Conservation (phyloP, 2,797 vertebrate species). For the Sphaeramia orbicularis region DNA sequence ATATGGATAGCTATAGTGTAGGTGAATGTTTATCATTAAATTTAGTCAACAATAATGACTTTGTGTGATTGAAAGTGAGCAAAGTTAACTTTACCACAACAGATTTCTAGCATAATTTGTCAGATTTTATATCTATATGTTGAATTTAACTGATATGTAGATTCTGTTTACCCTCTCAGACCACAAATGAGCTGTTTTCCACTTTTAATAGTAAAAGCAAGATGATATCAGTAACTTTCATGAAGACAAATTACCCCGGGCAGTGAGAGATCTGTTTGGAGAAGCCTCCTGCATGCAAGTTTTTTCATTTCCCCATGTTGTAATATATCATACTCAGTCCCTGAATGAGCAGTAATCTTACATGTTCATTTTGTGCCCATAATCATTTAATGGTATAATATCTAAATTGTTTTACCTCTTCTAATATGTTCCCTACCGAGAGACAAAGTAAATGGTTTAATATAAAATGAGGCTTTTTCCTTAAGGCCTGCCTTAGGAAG, state of each 20-base stretch:
- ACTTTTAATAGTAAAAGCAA: not conserved
- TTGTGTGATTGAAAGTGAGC: constrained; percentile 7
- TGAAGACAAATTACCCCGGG: constrained; percentile 11
- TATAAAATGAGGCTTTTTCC: constrained; percentile 24
- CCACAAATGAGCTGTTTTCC: constrained; percentile 17
- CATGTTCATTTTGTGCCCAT: constrained; percentile 20
- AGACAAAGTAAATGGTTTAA: constrained; percentile 25
- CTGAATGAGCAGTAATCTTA: not conserved
- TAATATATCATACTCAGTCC: not conserved
- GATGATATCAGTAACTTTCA: too few relatives aligned
- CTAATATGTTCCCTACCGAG: constrained; percentile 19
- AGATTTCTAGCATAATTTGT: not conserved
- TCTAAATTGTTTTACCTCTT: constrained; percentile 24
- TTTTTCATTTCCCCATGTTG: constrained; percentile 7
- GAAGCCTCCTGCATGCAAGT: constrained; percentile 39
- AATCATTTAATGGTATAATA: constrained; percentile 36
- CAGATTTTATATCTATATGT: constrained; percentile 22
- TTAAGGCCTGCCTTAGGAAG: constrained; percentile 29
- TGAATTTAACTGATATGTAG: constrained; percentile 6
- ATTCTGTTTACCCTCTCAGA: constrained; percentile 20
- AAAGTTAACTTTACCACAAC: not conserved
- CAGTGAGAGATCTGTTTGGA: constrained; percentile 12
- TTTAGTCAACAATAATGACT: not conserved
- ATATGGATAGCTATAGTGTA: constrained; percentile 19
- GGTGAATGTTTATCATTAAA: not conserved